Conservation (phyloP, 2,113 vertebrate genomes). For the Prietella phreatophila region DNA sequence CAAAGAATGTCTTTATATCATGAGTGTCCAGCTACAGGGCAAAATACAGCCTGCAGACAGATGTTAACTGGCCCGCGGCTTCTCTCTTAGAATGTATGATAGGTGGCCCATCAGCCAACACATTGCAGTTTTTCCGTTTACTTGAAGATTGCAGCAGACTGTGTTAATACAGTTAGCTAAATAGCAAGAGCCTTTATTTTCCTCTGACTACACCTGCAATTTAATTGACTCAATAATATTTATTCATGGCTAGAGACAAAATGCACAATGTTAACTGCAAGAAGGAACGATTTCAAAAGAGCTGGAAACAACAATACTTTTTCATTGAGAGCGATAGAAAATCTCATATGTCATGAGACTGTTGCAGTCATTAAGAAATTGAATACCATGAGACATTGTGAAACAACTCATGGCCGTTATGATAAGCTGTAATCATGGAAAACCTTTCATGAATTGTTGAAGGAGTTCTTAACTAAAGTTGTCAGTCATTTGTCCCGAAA, state of each 20-base stretch:
- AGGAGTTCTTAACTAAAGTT: neutral
- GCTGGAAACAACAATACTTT: neutral
- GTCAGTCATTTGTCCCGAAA: neutral
- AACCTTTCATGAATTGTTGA: neutral
- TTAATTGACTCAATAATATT: neutral
- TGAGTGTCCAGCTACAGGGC: neutral
- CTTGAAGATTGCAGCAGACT: neutral
- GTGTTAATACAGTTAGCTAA: neutral
- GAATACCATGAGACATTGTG: neutral
- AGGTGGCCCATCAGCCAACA: neutral
- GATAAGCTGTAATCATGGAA: neutral
- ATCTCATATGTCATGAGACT: neutral
- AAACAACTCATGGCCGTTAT: neutral
- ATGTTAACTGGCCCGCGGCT: neutral
- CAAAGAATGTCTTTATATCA: neutral
- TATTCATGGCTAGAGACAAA: neutral
- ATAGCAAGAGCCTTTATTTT: neutral
- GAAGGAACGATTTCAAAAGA: neutral
- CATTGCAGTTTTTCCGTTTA: neutral
- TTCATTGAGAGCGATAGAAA: neutral
- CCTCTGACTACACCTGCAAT: neutral
- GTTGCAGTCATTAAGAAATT: neutral
- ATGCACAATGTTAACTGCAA: neutral
- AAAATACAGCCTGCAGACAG: neutral
- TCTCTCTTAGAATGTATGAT: neutral